Evolutionary conservation across 2,797 vertebrate genomes (phyloP), one percentile per base, ranked within the genome.

Genomic region (Siniperca obscura): DNA sequence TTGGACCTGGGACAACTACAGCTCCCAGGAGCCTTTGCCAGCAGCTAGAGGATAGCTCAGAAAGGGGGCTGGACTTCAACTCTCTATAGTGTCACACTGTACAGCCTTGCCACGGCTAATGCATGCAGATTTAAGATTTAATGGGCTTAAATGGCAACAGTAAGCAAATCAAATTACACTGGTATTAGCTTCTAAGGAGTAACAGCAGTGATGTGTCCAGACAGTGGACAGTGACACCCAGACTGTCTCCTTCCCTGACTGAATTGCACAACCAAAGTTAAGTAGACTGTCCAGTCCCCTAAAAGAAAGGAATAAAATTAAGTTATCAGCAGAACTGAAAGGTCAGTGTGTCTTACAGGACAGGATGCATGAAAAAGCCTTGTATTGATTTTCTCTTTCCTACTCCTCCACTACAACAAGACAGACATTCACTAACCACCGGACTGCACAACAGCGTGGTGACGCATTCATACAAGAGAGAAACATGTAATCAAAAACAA

Each of bases 101-200:
- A 2, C 7, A 25, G 38, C 44, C 3, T 22, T 21, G 70, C 42
- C 30, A n/a, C 22, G 11, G 70, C 22, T 57, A 42, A 77, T 46
- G 67, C 82, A 76, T 83, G 74, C 50, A 70, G 59, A 34, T 61
- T 85, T 70, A 34, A 79, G 36, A 84, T 75, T 60, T 82, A 80
- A 87, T 73, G 67, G 70, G 42, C 60, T 73, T 69, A 79, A 84
- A 89, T 62, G 77, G 75, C 69, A 59, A 22, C 53, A 25, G 57
- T 9, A 61, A 70, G 62, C 22, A 79, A 87, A 89, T 81, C 59
- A 70, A 80, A 77, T 84, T 64, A 61, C 69, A 38, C 22, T 9
- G 66, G 16, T 74, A 57, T 71, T 59, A 40, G 78, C 76, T 89
- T 87, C 86, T 70, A 80, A 50, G 19, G 40, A 42, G 62, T 3